Conservation (phyloP, 2,888 invertebrate genomes). For the Temnothorax rugatulus region DNA sequence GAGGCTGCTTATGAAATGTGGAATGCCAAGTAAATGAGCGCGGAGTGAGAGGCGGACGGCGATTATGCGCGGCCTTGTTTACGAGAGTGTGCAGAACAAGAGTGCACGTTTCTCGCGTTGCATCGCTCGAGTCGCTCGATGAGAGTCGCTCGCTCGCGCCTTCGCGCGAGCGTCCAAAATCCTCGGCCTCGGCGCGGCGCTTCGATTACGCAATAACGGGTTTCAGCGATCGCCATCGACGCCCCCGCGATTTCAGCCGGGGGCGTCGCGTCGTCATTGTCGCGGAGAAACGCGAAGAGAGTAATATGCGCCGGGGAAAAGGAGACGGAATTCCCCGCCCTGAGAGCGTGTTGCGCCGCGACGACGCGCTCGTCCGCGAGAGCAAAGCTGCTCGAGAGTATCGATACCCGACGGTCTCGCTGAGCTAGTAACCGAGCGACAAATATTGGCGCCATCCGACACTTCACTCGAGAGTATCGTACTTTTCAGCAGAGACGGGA, state of each 20-base stretch:
- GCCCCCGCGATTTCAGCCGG: conserved; percentile 21
- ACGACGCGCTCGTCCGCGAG: conserved; percentile 2
- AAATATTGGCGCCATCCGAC: conserved; percentile 30
- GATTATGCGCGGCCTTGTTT: conserved; percentile 77
- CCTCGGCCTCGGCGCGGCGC: background rate
- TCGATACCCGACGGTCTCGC: conserved; percentile 21
- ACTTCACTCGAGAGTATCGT: conserved; percentile 11
- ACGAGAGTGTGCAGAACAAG: conserved; percentile 43
- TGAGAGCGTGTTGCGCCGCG: background rate
- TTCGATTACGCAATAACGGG: conserved; percentile 58
- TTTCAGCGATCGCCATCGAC: conserved; percentile 17
- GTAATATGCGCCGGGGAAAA: background rate
- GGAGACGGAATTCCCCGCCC: background rate
- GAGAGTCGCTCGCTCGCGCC: conserved; percentile 8
- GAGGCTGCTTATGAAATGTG: conserved; percentile 75
- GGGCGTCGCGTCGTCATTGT: conserved; percentile 1
- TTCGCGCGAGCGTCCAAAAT: conserved; percentile 14
- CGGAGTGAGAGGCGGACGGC: conserved; percentile 65
- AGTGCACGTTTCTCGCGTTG: conserved; percentile 48
- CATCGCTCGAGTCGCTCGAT: conserved; percentile 63
- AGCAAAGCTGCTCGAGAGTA: background rate
- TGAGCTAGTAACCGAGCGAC: background rate
- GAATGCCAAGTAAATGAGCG: conserved; percentile 77
- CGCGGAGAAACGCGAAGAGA: conserved; percentile 22
- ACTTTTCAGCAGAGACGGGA: background rate